Evolutionary conservation across 2,888 invertebrate genomes (phyloP).

Genomic region (Suillia variegata): DNA sequence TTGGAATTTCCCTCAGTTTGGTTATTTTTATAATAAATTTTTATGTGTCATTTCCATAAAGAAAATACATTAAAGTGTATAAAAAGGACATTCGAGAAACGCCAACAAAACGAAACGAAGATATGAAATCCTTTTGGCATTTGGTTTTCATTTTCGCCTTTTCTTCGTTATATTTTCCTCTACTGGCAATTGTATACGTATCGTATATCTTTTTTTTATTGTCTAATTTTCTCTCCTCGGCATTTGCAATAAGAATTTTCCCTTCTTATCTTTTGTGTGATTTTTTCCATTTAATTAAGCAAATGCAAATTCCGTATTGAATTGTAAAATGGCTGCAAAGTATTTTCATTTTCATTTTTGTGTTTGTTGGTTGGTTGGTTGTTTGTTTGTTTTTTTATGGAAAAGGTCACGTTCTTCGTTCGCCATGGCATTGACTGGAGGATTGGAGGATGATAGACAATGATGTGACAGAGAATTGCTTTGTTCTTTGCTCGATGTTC

Average conservation of each 20-base stretch:
- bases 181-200: neutral
- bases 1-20: too few relatives aligned
- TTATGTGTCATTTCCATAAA: too few relatives aligned
- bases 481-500: neutral
- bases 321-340: constrained; percentile 1
- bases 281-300: constrained; percentile 20
- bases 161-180: too few relatives aligned
- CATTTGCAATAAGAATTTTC: constrained; percentile 1
- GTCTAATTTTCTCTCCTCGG: neutral
- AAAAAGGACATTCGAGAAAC: too few relatives aligned
- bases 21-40: too few relatives aligned
- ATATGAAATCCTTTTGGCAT: constrained; percentile 1
- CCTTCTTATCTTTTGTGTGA: neutral
- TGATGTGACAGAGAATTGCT: neutral
- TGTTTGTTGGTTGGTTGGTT: neutral
- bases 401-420: constrained; percentile 18
- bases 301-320: constrained; percentile 14
- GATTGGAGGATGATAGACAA: neutral
- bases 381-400: constrained; percentile 6
- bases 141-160: neutral
- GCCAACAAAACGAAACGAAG: too few relatives aligned
- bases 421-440: neutral
- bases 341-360: neutral
- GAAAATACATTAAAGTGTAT: too few relatives aligned
- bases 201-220: neutral